Evolutionary conservation across 2,113 vertebrate species (phyloP).

Genomic region (Oncorhynchus keta): DNA sequence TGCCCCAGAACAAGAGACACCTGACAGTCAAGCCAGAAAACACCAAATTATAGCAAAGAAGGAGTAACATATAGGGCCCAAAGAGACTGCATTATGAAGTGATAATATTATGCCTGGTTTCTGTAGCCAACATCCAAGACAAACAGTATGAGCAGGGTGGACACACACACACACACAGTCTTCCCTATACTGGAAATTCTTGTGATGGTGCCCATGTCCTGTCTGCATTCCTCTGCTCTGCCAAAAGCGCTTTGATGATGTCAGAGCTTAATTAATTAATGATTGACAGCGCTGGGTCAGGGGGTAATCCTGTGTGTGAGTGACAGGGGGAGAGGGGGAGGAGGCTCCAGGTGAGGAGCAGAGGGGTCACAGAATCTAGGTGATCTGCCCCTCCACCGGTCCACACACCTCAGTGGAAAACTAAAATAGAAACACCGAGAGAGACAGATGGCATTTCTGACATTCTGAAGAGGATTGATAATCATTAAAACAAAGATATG

Average conservation of each 20-base stretch:
- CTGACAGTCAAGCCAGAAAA: no score
- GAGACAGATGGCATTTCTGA: constrained; percentile 41
- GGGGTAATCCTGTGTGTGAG: constrained; percentile 49
- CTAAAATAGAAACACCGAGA: neutral
- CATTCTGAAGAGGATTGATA: constrained; percentile 31
- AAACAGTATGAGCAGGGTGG: neutral
- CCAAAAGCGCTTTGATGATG: constrained; percentile 74
- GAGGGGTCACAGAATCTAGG: constrained; percentile 65
- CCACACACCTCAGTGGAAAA: neutral
- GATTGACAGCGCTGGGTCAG: constrained; percentile 62
- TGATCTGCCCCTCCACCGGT: constrained; percentile 42
- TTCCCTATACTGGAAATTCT: constrained; percentile 52
- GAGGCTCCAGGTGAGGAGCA: constrained; percentile 68
- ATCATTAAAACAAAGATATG: constrained; percentile 49
- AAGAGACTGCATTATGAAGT: no score
- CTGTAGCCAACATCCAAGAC: neutral
- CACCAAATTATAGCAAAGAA: neutral
- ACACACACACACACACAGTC: constrained; percentile 16
- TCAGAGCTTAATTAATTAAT: constrained; percentile 69
- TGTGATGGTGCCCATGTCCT: constrained; percentile 60
- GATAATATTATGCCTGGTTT: no score
- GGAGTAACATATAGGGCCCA: no score
- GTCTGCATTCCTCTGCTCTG: constrained; percentile 69
- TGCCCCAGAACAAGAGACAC: constrained; percentile 10
- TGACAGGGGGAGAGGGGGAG: constrained; percentile 64